These are phyloP conservation scores for Pantelozetes paolii DNA, from an alignment of 2,888 invertebrate genomes.

Conservation along the genomic window DNA sequence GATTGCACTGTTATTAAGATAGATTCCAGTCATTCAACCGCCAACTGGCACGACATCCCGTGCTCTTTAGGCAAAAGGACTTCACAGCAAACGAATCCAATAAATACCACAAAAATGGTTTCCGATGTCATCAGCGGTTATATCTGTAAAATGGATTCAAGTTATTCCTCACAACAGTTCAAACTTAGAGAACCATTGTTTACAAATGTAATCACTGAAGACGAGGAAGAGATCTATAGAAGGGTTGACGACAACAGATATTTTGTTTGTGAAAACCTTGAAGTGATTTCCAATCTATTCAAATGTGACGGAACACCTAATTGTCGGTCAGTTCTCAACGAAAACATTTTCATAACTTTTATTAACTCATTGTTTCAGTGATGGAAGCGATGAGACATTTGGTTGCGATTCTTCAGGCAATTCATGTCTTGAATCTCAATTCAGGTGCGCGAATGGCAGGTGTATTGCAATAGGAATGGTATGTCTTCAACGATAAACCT, in stretches of 20 bases:
- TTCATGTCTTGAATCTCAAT: slow-evolving; percentile 47
- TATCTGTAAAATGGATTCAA: slow-evolving; percentile 49
- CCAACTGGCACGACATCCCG: slow-evolving; percentile 51
- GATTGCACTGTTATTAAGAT: slow-evolving; percentile 50
- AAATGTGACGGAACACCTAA: slow-evolving; percentile 50
- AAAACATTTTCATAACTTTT: too few relatives aligned
- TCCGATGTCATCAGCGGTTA: slow-evolving; percentile 46
- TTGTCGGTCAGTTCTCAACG: slow-evolving; percentile 47
- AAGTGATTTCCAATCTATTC: slow-evolving; percentile 49
- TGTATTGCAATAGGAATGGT: slow-evolving; percentile 47
- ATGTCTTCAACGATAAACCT: background rate
- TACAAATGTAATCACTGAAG: slow-evolving; percentile 35
- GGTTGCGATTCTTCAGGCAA: slow-evolving; percentile 47
- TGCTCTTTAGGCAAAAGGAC: slow-evolving; percentile 49
- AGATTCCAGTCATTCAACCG: slow-evolving; percentile 49
- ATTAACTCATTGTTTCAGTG: slow-evolving; percentile 42
- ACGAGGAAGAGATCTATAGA: slow-evolving; percentile 18
- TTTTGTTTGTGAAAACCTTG: slow-evolving; percentile 48
- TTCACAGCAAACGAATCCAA: background rate
- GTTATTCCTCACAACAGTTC: slow-evolving; percentile 42
- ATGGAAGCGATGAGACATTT: slow-evolving; percentile 50
- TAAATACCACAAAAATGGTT: slow-evolving; percentile 7
- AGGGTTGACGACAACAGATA: slow-evolving; percentile 45
- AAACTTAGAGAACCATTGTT: slow-evolving; percentile 36
- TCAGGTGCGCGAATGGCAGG: slow-evolving; percentile 47